Evolutionary conservation across 2,113 vertebrate genomes (phyloP), one percentile per base, ranked within the genome.

Genomic region (Ranitomeya variabilis): DNA sequence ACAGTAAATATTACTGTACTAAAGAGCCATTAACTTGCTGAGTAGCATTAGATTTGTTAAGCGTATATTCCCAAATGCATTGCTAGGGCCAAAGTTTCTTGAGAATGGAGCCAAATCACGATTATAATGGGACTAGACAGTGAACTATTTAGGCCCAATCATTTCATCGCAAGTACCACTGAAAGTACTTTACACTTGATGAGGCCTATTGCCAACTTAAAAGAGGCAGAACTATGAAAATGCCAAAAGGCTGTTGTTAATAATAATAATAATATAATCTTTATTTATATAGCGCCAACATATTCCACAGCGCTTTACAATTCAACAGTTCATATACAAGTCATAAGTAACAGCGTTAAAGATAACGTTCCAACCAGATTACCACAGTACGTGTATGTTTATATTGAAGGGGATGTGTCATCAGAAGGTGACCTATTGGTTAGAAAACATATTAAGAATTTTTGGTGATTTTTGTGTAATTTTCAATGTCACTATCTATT

Each of bases 1-100:
- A 78, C 31, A 78, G 85, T 64, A 86, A 78, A 85, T 85, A 85
- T 71, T 78, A 78, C 8, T 26, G 19, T 79, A 66, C 76, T 23
- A 62, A 79, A 26, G 21, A 79, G 60, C 85, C 45, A 79, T 79
- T 79, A 86, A 86, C 59, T 57, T 12, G 15, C 55, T 82, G 10
- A 66, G 31, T 62, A 16, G 54, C 37, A 66, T 64, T 78, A 37
- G 60, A 45, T 62, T 86, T 79, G 76, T 54, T 87, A 66, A 79
- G 76, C 6, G 67, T 59, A 21, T n/a, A 62, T 76, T 37, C 10
- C 52, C 51, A 57, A 57, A 79, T 57, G 77, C 57, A 79, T 79
- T 79, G 52, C 11, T 10, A 23, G 52, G 52, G 77, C 77, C 77
- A 79, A 79, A 12, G 16, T 23, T 79, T 23, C 77, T 79, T 57